A percentile compares a stretch with the other conserved stretches of the same genome.
Evolutionary conservation across 2,888 invertebrate species (phyloP).

Genomic region (Atherix ibis): DNA sequence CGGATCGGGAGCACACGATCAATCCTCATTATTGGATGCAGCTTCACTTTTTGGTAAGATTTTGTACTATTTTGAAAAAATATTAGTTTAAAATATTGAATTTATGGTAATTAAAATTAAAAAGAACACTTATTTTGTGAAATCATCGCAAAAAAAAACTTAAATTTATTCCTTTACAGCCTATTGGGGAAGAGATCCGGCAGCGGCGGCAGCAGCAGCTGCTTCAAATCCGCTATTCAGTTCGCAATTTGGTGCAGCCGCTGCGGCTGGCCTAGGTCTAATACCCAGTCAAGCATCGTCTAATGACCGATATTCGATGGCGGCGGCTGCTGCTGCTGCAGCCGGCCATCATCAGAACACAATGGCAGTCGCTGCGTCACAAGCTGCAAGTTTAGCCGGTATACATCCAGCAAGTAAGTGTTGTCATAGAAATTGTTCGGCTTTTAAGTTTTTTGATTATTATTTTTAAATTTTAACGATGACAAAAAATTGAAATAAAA

Average conservation of each 20-base stretch:
- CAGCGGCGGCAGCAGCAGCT: conserved; percentile 30
- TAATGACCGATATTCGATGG: conserved; percentile 31
- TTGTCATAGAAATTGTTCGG: too few relatives aligned
- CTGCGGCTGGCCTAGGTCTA: conserved; percentile 29
- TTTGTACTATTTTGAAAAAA: conserved; percentile 20
- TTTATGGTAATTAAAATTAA: background rate
- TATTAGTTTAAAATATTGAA: background rate
- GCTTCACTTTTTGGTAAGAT: conserved; percentile 56
- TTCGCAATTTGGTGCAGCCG: conserved; percentile 32
- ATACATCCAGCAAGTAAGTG: conserved; percentile 52
- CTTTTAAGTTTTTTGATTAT: conserved; percentile 6
- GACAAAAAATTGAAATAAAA: too few relatives aligned
- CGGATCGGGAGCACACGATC: conserved; percentile 41
- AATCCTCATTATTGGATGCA: conserved; percentile 62
- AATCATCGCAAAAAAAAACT: background rate
- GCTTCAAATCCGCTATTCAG: conserved; percentile 31
- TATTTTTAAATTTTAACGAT: background rate
- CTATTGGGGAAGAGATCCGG: conserved; percentile 62
- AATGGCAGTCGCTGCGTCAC: conserved; percentile 70
- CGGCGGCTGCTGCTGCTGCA: conserved; percentile 30
- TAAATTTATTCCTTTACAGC: conserved; percentile 37
- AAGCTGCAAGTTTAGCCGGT: conserved; percentile 63
- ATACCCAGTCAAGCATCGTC: conserved; percentile 32
- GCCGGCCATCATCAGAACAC: conserved; percentile 47
- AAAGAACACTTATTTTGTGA: background rate